Evolutionary conservation across 2,797 vertebrate species (phyloP), one percentile per base, ranked within the genome.

Genomic region (Rhinatrema bivittatum): DNA sequence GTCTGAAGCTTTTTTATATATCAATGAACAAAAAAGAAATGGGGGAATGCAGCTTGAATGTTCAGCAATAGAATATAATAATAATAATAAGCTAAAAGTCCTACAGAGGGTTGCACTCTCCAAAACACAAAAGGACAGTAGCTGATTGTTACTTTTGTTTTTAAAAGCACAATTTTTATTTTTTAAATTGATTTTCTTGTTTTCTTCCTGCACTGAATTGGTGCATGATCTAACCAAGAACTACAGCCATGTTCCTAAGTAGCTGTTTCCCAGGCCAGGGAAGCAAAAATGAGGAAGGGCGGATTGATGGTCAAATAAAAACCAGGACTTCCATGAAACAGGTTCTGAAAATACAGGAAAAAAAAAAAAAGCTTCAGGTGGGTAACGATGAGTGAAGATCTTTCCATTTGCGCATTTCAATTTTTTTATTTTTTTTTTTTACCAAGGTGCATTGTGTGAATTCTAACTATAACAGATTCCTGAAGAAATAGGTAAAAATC

Each of bases 101-200:
- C 55, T 51, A 35, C 65, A 72, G 51, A 72, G 47, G 65, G 42
- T 20, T 49, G 36, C 58, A 61, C 57, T 76, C 75, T 68, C 11
- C 12, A 40, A 74, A 76, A 76, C 52, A 63, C 57, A 70, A 53
- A 61, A 62, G 75, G 66, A 74, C 66, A 70, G 69, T 76, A 68
- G 65, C 74, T 81, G 78, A 80, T 70, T 78, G 78, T 84, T 76
- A 50, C 52, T 65, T 57, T 75, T 62, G 59, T 50, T 52, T 42
- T 50, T 59, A 78, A 84, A 82, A 82, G 68, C 79, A 80, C 79
- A 82, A 79, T 66, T 72, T n/a, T n/a, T 79, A 76, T 76, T 81
- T 78, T 57, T 62, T n/a, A n/a, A n/a, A 67, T 49, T 60, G 40
- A 35, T 56, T 35, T 36, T 61, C 32, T 43, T 26, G 33, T 53